Evolutionary conservation across 2,797 vertebrate species (phyloP), one percentile per base, ranked within the genome.

Genomic region (Rhinophrynus dorsalis): DNA sequence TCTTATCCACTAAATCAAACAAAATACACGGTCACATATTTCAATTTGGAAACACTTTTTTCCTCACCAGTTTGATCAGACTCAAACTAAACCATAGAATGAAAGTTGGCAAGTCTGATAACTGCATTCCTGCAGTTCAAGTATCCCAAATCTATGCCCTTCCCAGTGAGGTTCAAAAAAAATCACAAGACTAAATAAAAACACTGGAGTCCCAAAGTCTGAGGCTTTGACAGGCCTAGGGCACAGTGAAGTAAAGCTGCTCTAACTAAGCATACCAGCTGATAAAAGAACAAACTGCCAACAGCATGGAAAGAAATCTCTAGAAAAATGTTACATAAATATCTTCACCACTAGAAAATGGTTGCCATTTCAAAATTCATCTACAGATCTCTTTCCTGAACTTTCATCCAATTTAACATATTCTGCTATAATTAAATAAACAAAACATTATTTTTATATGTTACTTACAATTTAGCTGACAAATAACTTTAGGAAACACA

Each of bases 211-310:
- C 18, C 3, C 40, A 35, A 75, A 70, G 20, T 33, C 24, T 73
- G 58, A 44, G 71, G 40, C 9, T 30, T 56, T 20, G 5, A 33
- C 74, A 57, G 38, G 38, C 6, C 13, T 27, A 47, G n/a, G 62
- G 30, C 66, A 35, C 60, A 29, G 57, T 69, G 45, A 76, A 6
- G 45, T 69, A 45, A 70, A 69, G 6, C 1, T 68, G 29, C 32
- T 77, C 44, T 57, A 55, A 58, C 68, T 40, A 48, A 18, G 64
- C 65, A 68, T 3, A 3, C 15, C 68, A 81, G 11, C 29, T 80
- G 60, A 67, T 66, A 75, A 72, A 37, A 48, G 11, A 50, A 52
- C 18, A 3, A 56, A 6, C 52, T 47, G 56, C 17, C 37, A 75
- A 32, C 4, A 67, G 17, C 37, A 38, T 74, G 15, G 51, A 40